Conservation (phyloP, 2,888 invertebrate species). For the Noctua janthina region DNA sequence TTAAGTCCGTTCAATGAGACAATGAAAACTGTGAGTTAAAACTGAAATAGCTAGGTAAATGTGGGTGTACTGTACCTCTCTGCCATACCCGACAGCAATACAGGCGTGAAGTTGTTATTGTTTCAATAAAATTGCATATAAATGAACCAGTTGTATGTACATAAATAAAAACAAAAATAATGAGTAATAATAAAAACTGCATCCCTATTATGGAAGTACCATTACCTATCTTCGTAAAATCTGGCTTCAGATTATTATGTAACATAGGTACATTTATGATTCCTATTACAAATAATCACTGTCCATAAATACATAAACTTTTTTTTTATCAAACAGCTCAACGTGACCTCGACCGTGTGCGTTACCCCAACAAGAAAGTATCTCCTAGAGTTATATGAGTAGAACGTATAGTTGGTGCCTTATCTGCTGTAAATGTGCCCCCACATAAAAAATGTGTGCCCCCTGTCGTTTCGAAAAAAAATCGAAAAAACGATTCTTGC, state of each 20-base stretch:
- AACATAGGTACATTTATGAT: not conserved
- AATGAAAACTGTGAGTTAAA: too few species aligned
- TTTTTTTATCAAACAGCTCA: not conserved
- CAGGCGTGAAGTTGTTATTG: not conserved
- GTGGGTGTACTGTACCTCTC: not conserved
- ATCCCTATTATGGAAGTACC: not conserved
- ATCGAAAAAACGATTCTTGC: not conserved
- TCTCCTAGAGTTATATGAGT: too few species aligned
- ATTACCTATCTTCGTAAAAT: not conserved
- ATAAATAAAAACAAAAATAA: constrained; percentile 1
- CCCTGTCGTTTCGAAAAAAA: too few species aligned
- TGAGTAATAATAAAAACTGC: not conserved
- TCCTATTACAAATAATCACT: constrained; percentile 4
- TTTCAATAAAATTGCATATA: not conserved
- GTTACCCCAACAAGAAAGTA: too few species aligned
- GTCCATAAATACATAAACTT: not conserved
- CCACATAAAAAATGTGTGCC: too few species aligned
- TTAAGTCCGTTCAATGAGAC: too few species aligned
- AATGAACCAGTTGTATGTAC: not conserved
- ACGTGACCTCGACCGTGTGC: not conserved
- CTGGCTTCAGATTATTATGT: constrained; percentile 2
- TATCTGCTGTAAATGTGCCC: too few species aligned
- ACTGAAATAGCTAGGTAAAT: too few species aligned
- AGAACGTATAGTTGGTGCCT: too few species aligned
- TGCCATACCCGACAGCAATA: not conserved